Conservation (phyloP, 2,113 vertebrate genomes). For the Ellobius talpinus region DNA sequence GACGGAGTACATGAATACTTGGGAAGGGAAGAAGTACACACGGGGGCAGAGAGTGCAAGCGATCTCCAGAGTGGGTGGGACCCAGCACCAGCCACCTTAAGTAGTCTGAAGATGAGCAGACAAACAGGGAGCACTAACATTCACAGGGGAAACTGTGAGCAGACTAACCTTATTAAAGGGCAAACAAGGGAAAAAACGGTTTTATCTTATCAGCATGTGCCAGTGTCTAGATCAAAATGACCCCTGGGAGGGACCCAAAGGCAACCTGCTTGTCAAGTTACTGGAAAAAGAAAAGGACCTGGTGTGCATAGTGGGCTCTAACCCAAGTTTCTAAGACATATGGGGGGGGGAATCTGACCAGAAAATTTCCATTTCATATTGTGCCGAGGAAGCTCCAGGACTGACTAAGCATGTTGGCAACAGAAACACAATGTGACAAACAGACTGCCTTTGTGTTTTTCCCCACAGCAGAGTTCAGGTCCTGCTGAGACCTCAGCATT, state of each 20-base stretch:
- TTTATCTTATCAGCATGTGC: neutral
- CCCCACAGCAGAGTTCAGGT: neutral
- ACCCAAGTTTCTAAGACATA: conserved; percentile 38
- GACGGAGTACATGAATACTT: neutral
- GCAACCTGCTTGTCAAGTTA: conserved; percentile 37
- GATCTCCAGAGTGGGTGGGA: neutral
- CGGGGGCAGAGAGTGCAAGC: neutral
- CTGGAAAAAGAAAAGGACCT: conserved; percentile 23
- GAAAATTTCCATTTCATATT: conserved; percentile 66
- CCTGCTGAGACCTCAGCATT: neutral
- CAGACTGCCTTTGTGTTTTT: neutral
- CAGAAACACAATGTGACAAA: neutral
- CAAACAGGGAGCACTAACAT: neutral
- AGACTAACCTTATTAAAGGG: conserved; percentile 3
- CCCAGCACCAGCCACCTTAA: neutral
- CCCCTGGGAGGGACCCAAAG: conserved; percentile 9
- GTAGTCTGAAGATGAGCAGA: neutral
- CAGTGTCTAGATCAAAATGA: conserved; percentile 55
- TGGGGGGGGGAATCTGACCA: conserved; percentile 61
- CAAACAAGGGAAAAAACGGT: neutral
- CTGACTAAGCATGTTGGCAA: conserved; percentile 67
- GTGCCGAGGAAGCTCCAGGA: conserved; percentile 60
- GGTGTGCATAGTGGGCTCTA: neutral
- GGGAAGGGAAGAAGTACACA: neutral
- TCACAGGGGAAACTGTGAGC: neutral